Conservation (phyloP, 2,888 invertebrate genomes). For the Calameuta filiformis region DNA sequence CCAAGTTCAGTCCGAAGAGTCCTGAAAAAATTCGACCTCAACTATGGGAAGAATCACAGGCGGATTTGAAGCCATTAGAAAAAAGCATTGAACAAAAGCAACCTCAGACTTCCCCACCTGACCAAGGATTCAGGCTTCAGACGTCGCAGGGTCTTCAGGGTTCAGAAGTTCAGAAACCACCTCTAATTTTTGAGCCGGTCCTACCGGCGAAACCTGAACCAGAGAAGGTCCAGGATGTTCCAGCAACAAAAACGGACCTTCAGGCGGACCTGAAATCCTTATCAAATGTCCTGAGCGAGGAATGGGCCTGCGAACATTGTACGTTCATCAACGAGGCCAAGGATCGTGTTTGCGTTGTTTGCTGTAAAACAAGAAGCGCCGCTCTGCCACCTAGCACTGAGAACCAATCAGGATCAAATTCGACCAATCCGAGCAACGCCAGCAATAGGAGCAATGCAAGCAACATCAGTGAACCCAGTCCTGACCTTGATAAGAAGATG, state of each 20-base stretch:
- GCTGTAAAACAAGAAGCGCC: slow-evolving; percentile 79
- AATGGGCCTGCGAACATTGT: slow-evolving; percentile 92
- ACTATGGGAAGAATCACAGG: background rate
- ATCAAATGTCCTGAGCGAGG: slow-evolving; percentile 44
- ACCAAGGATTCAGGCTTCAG: background rate
- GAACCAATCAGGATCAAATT: slow-evolving; percentile 6
- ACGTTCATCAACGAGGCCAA: slow-evolving; percentile 87
- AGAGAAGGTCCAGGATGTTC: background rate
- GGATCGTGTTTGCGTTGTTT: slow-evolving; percentile 83
- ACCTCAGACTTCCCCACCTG: background rate
- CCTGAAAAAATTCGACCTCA: slow-evolving; percentile 11
- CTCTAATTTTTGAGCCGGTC: background rate
- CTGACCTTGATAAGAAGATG: slow-evolving; percentile 43
- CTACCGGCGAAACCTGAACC: background rate
- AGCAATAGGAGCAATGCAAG: slow-evolving; percentile 29
- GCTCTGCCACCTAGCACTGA: slow-evolving; percentile 45
- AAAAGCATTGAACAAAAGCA: background rate
- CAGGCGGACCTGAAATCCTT: background rate
- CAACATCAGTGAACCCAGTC: slow-evolving; percentile 39
- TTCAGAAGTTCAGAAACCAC: background rate
- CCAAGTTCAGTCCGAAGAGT: slow-evolving; percentile 32
- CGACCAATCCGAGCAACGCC: slow-evolving; percentile 26
- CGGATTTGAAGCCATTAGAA: background rate
- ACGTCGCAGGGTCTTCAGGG: background rate
- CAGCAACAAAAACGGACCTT: background rate